phyloP scores from a whole-genome alignment of 1,140 invertebrate species.

The Melanaphis sacchari region DNA sequence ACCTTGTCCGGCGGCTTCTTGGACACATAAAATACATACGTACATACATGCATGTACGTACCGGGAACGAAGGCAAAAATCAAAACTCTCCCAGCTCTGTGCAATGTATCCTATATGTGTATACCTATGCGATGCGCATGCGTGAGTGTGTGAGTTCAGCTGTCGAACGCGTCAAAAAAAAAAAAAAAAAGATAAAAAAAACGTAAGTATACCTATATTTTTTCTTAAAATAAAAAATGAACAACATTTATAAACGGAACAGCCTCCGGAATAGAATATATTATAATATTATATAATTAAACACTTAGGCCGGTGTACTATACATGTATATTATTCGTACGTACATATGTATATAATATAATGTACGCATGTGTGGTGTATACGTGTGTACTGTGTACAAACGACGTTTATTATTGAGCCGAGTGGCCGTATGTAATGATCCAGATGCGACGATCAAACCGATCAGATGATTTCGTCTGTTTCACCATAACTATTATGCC shows the following conservation, averaged over 20 bases:
- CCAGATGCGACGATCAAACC: neutral
- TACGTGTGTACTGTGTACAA: too few relatives aligned
- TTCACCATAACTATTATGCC: neutral
- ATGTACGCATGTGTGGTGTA: neutral
- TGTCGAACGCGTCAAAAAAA: conserved; percentile 41
- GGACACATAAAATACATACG: neutral
- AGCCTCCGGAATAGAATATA: conserved; percentile 43
- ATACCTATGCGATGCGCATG: neutral
- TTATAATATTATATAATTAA: conserved; percentile 27
- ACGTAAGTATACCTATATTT: neutral
- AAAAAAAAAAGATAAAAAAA: neutral
- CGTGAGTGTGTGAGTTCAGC: neutral
- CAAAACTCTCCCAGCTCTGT: conserved; percentile 5
- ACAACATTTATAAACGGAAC: conserved; percentile 17
- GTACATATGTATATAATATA: neutral
- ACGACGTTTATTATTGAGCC: neutral
- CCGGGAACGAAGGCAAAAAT: conserved; percentile 23
- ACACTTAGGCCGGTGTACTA: neutral
- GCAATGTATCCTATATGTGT: neutral
- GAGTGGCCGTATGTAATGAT: neutral
- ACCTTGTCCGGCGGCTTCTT: neutral
- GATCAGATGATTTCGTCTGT: neutral
- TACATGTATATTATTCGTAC: neutral
- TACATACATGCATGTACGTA: neutral
- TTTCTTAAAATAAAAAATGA: conserved; percentile 42